These are phyloP conservation scores for Thymelicus sylvestris DNA, from an alignment of 2,888 invertebrate genomes.

Conservation along the genomic window DNA sequence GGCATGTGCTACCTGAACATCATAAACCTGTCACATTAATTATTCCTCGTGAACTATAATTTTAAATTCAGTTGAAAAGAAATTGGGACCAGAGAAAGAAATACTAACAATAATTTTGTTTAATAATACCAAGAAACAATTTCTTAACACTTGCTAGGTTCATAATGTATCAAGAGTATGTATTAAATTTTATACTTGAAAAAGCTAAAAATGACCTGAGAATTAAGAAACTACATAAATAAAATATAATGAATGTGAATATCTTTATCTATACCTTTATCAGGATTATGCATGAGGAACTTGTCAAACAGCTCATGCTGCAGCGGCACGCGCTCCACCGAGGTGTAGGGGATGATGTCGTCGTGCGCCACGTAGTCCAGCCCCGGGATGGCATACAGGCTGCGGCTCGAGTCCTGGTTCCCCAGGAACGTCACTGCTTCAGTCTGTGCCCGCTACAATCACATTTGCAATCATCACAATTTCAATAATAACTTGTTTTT, in stretches of 20 bases:
- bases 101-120: no score
- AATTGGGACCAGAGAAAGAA: no score
- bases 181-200: no score
- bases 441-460: constrained; percentile 95
- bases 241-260: not conserved
- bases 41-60: no score
- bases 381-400: constrained; percentile 98
- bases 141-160: no score
- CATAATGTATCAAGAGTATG: no score
- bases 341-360: constrained; percentile 97
- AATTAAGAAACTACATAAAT: no score
- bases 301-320: constrained; percentile 99
- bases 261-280: constrained; percentile 90
- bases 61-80: no score
- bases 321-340: constrained; percentile 94
- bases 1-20: no score
- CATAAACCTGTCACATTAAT: no score
- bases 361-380: constrained; percentile 99
- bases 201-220: no score
- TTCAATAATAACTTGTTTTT: not conserved
- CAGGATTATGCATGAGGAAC: constrained; percentile 92
- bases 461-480: not conserved
- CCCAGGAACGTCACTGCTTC: constrained; percentile 99
- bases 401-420: constrained; percentile 97
- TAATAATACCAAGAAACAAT: no score